Conservation (phyloP, 2,888 invertebrate genomes). For the Apocheima hispidaria region DNA sequence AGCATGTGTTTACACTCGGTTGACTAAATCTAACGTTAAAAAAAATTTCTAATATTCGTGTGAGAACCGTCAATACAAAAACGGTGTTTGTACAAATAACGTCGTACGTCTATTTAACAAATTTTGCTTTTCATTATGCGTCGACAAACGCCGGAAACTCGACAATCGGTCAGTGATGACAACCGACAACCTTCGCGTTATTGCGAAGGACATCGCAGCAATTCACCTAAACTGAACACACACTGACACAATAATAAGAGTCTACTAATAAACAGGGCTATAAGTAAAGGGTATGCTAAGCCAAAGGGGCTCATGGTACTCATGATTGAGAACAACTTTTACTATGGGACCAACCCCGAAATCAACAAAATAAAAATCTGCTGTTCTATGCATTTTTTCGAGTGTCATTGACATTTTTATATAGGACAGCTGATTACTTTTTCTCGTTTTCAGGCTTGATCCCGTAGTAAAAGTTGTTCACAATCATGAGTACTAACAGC, state of each 20-base stretch:
- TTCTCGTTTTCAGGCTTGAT: too few relatives aligned
- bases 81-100: constrained; percentile 10
- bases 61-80: not conserved
- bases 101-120: constrained; percentile 14
- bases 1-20: too few relatives aligned
- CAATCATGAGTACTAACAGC: too few relatives aligned
- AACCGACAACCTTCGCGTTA: constrained; percentile 32
- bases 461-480: too few relatives aligned
- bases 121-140: constrained; percentile 18
- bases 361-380: too few relatives aligned
- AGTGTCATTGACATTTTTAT: too few relatives aligned
- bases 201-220: constrained; percentile 30
- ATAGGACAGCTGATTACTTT: too few relatives aligned
- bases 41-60: not conserved
- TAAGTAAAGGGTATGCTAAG: not conserved
- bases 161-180: constrained; percentile 32
- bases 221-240: constrained; percentile 30
- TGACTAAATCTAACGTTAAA: too few relatives aligned
- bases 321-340: too few relatives aligned
- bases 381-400: too few relatives aligned
- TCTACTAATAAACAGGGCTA: not conserved
- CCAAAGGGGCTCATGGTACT: too few relatives aligned
- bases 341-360: too few relatives aligned
- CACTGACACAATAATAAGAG: constrained; percentile 13
- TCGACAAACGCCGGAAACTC: constrained; percentile 27